Evolutionary conservation across 2,113 vertebrate genomes (phyloP).

Genomic region (Oenanthe melanoleuca): DNA sequence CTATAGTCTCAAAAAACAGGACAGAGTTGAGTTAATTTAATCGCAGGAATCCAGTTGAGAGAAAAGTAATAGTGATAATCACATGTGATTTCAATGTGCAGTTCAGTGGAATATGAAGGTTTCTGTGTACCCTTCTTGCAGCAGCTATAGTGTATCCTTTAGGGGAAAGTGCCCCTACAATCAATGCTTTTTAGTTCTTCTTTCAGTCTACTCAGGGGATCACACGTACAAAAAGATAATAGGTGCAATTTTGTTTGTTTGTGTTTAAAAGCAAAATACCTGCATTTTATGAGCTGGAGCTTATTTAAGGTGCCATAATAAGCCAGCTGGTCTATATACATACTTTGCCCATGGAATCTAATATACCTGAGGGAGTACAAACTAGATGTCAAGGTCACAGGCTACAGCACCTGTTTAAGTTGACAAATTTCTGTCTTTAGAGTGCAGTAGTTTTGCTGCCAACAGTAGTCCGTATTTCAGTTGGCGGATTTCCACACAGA

Average conservation of each 20-base stretch:
- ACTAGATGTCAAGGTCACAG: conserved; percentile 22
- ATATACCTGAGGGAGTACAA: not conserved
- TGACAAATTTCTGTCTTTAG: conserved; percentile 4
- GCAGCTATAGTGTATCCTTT: not conserved
- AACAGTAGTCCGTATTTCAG: conserved; percentile 3
- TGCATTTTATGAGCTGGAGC: not conserved
- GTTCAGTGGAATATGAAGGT: not conserved
- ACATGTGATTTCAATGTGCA: not conserved
- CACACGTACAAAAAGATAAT: not conserved
- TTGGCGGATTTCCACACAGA: not conserved
- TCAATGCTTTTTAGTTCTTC: not conserved
- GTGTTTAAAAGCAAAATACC: not conserved
- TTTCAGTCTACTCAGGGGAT: not conserved
- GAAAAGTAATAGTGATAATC: not conserved
- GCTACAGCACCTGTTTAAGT: not conserved
- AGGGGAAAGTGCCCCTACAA: not conserved
- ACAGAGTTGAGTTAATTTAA: not conserved
- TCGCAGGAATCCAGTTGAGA: not conserved
- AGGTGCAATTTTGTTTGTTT: not conserved
- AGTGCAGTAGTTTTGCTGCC: not conserved
- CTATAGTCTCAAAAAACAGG: not conserved
- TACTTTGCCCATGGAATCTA: not conserved
- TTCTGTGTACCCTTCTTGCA: not conserved
- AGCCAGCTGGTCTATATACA: not conserved
- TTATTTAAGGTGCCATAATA: not conserved